Evolutionary conservation across 1,140 invertebrate genomes (phyloP).

Genomic region (Bombus waltoni): DNA sequence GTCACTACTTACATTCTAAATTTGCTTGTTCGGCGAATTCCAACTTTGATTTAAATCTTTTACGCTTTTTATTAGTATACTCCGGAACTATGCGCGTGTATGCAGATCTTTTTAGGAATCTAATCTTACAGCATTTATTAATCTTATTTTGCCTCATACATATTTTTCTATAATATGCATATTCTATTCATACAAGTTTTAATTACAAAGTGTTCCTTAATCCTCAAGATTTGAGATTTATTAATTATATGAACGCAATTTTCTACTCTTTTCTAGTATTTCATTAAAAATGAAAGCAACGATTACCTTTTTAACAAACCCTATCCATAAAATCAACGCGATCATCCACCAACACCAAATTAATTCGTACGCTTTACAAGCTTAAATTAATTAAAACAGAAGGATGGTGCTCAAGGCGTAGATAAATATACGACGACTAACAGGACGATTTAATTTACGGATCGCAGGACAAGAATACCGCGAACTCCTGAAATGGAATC

Average conservation of each 20-base stretch:
- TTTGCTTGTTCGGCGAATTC: neutral
- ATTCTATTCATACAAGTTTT: neutral
- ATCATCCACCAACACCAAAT: too few species aligned
- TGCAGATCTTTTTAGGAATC: neutral
- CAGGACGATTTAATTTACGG: constrained; percentile 50
- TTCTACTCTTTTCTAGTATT: neutral
- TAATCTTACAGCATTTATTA: neutral
- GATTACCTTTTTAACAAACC: too few species aligned
- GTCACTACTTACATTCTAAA: neutral
- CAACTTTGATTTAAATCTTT: too few species aligned
- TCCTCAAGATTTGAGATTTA: neutral
- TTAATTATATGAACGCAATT: neutral
- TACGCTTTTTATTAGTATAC: too few species aligned
- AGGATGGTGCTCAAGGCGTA: neutral
- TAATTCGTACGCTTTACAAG: too few species aligned
- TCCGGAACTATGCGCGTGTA: too few species aligned
- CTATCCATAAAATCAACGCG: neutral
- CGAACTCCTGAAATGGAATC: constrained; percentile 70
- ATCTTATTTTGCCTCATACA: neutral
- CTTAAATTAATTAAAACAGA: too few species aligned
- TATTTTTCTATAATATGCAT: neutral
- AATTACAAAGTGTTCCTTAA: neutral
- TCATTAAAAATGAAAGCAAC: too few species aligned
- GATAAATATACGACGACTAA: neutral
- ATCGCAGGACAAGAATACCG: constrained; percentile 23